Conservation (phyloP, 1,140 invertebrate species). For the Chironomus tepperi region DNA sequence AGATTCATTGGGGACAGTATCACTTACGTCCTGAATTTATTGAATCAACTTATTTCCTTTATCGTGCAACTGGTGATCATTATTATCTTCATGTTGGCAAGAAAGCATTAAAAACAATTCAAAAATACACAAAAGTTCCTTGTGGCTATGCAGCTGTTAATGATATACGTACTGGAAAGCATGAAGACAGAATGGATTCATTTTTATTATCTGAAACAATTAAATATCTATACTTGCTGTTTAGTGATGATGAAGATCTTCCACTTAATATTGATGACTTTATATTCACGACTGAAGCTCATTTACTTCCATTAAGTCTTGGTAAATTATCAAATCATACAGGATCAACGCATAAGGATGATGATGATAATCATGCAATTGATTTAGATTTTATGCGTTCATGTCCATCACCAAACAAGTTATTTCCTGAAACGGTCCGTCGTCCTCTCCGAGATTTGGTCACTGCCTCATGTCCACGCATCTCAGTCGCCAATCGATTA, state of each 20-base stretch:
- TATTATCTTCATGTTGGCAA: slow-evolving; percentile 93
- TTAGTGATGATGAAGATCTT: slow-evolving; percentile 80
- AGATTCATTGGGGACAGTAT: slow-evolving; percentile 97
- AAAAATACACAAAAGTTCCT: slow-evolving; percentile 82
- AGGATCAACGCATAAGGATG: slow-evolving; percentile 28
- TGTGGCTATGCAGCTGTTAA: slow-evolving; percentile 96
- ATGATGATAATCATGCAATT: slow-evolving; percentile 49
- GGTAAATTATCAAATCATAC: slow-evolving; percentile 44
- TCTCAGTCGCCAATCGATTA: slow-evolving; percentile 48
- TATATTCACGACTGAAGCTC: slow-evolving; percentile 95
- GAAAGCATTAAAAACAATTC: slow-evolving; percentile 80
- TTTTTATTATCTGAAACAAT: slow-evolving; percentile 97
- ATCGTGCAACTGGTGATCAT: slow-evolving; percentile 87
- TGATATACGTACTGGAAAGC: slow-evolving; percentile 82
- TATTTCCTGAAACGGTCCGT: slow-evolving; percentile 70
- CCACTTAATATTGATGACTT: slow-evolving; percentile 91
- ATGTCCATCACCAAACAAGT: slow-evolving; percentile 75
- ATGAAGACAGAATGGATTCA: slow-evolving; percentile 95
- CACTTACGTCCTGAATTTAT: slow-evolving; percentile 94
- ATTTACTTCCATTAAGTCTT: slow-evolving; percentile 82
- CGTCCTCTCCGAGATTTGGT: slow-evolving; percentile 78
- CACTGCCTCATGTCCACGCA: slow-evolving; percentile 65
- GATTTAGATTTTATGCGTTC: slow-evolving; percentile 61
- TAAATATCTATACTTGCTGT: slow-evolving; percentile 93
- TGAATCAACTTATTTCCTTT: slow-evolving; percentile 96